Evolutionary conservation across 1,140 invertebrate species (phyloP), one percentile per base, ranked within the genome.

Genomic region (Dicyema japonicum): DNA sequence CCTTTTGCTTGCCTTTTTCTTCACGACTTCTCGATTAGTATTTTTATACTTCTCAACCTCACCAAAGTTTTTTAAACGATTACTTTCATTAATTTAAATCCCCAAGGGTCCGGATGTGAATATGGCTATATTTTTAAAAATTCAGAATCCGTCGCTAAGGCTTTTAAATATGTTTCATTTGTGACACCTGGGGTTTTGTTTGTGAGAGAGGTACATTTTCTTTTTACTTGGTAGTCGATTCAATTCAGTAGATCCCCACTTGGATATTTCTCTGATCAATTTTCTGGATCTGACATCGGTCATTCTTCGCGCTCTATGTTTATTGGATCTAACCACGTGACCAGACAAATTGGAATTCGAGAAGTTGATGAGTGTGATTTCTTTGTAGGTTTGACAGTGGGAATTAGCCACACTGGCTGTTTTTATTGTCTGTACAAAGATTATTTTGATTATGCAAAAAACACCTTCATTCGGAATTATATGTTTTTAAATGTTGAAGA

Each of bases 391-490:
- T 2, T 58, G 54, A 54, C 57, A 59, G 36, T 59, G 57, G 57
- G 37, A 52, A 21, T 16, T 57, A n/a, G 57, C 52, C 22, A 42
- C 55, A 2, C 32, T 53, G 1, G 36, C 43, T 4, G 39, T 58
- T 4, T 59, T 59, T 33, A 34, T 56, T 23, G 46, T 44, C 0
- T 60, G 57, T 55, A 41, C 59, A 26, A 54, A 57, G 24, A 37
- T 60, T 4, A 39, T 59, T 9, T 41, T 58, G 28, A 54, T 57
- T 31, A 39, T 47, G 12, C 40, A 43, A 45, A 48, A 59, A 39
- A 43, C 57, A 34, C 54, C 55, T 3, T 37, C 41, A 19, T 49
- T 60, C 30, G 58, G 58, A 19, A 59, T 60, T 31, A 60, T 60
- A 58, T 58, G 59, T 33, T 51, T 52, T 0, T 52, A 60, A 33